A percentile compares a stretch with the other conserved stretches of the same genome.
Evolutionary conservation across 1,140 invertebrate species (phyloP).

Genomic region (Plectrocnemia conspersa): DNA sequence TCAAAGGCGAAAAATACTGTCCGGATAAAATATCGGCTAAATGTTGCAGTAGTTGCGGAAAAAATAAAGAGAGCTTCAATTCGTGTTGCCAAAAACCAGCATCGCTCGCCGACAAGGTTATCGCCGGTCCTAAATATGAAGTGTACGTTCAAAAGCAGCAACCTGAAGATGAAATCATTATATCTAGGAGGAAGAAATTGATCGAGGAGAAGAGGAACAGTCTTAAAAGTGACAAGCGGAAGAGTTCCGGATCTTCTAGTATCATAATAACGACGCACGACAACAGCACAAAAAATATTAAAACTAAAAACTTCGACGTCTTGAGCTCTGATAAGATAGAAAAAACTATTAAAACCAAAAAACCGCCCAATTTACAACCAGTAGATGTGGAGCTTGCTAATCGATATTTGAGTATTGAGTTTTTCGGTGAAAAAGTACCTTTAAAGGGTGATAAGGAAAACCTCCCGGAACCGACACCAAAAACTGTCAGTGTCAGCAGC

Average conservation of each 20-base stretch:
- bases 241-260: constrained; percentile 20
- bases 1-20: constrained; percentile 15
- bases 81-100: constrained; percentile 26
- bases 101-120: constrained; percentile 5
- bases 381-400: constrained; percentile 33
- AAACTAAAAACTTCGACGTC: constrained; percentile 12
- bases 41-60: constrained; percentile 23
- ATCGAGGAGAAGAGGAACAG: constrained; percentile 26
- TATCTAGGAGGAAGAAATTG: not conserved
- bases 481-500: constrained; percentile 15
- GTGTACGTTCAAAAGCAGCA: constrained; percentile 27
- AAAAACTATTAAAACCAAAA: constrained; percentile 22
- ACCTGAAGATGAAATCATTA: constrained; percentile 11
- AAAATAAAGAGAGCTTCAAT: constrained; percentile 25
- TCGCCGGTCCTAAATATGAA: constrained; percentile 19
- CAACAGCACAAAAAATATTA: constrained; percentile 22
- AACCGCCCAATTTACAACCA: constrained; percentile 24
- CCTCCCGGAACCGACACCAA: not conserved
- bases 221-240: constrained; percentile 23
- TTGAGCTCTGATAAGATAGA: not conserved
- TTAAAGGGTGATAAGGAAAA: constrained; percentile 12
- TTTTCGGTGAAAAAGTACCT: constrained; percentile 31
- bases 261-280: constrained; percentile 28
- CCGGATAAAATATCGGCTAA: constrained; percentile 1
- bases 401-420: constrained; percentile 25